Base-by-base conservation (phyloP, 2,797 vertebrate species). In the Cottoperca gobio region DNA sequence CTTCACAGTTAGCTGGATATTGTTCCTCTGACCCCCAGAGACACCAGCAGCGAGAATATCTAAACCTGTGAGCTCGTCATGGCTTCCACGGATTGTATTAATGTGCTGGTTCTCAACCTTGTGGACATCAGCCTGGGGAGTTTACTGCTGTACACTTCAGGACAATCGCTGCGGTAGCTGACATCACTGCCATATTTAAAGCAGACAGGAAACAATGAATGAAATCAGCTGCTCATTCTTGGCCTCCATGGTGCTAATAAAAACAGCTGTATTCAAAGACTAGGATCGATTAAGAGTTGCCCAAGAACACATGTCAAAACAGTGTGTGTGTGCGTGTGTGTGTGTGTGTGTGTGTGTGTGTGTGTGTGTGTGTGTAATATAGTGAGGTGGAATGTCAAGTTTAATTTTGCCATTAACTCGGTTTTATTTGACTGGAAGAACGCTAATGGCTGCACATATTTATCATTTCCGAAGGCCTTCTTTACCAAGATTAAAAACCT, bases 41-140 rank as follows among this genome's bases (percentile, higher is more conserved):
- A 82, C 23, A 46, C 8, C 49, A 19, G 53, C 21, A 55, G 82
- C 61, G 66, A 62, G 21, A 23, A 31, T 83, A 70, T 59, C 16
- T 63, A 73, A 87, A 74, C 50, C 59, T 68, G 73, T 40, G 40
- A 81, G 49, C 45, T 3, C 42, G 71, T 90, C 86, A 90, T 4
- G 61, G 76, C 88, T 90, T 93, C 88, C 90, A 75, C 42, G 67
- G 79, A 90, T 93, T 92, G 88, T 91, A 70, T 53, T 68, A 64
- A 35, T 4, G 24, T 5, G 14, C 48, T 49, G 45, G 72, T 72
- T 86, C 77, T 53, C 70, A 61, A 74, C 59, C 73, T 69, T 73
- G 69, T 42, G 66, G 24, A 28, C 39, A 28, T 46, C 39, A 28
- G n/a, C 67, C 6, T 13, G 3, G 45, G 59, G 69, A 69, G 50